Conservation (phyloP, 1,140 invertebrate species). For the Microplitis mediator region DNA sequence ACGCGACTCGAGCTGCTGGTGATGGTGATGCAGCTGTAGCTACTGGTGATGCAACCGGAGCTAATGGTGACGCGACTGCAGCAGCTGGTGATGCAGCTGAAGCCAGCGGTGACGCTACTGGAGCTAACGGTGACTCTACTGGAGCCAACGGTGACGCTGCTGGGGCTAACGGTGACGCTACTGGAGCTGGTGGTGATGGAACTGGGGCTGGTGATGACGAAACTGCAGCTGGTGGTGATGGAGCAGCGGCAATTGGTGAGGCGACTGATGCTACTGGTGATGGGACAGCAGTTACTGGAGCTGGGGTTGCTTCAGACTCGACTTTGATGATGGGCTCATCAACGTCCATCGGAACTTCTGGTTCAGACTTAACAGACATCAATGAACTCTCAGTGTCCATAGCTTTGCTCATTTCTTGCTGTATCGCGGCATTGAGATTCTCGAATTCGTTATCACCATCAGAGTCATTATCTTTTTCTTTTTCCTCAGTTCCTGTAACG, state of each 20-base stretch:
- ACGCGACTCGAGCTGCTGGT: neutral
- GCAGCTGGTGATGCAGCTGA: neutral
- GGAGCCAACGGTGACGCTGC: neutral
- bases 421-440: neutral
- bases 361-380: conserved; percentile 14
- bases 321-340: conserved; percentile 8
- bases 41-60: neutral
- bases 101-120: neutral
- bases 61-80: neutral
- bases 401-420: neutral
- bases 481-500: conserved; percentile 10
- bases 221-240: neutral
- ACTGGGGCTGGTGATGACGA: neutral
- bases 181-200: too few species aligned
- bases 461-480: conserved; percentile 22
- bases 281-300: neutral
- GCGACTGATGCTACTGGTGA: too few species aligned
- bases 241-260: too few species aligned
- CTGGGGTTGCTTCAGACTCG: too few species aligned
- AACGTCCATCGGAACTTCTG: conserved; percentile 32
- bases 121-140: neutral
- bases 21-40: neutral
- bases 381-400: neutral
- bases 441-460: conserved; percentile 33
- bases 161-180: too few species aligned